Conservation (phyloP, 2,113 vertebrate species). For the Chlamydotis undulata region DNA sequence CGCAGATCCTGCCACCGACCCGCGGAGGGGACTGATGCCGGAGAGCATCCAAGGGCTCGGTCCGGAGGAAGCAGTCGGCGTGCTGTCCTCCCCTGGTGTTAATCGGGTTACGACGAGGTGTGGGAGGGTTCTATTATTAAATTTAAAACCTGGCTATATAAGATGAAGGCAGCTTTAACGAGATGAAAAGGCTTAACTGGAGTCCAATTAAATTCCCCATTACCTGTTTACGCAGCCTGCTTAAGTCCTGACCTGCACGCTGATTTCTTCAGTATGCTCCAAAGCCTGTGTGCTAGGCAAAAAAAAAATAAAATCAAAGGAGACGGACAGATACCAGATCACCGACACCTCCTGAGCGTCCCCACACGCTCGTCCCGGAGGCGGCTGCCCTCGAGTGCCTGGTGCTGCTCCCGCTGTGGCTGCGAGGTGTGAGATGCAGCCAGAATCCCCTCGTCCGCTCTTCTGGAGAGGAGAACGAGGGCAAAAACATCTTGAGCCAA, state of each 20-base stretch:
- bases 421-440: not conserved
- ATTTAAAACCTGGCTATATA: slow-evolving; percentile 70
- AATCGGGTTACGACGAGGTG: slow-evolving; percentile 72
- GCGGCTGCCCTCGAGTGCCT: not conserved
- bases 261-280: slow-evolving; percentile 57
- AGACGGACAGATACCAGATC: not conserved
- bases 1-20: not conserved
- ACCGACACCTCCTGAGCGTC: not conserved
- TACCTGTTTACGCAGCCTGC: slow-evolving; percentile 80
- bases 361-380: fast-evolving
- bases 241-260: slow-evolving; percentile 72
- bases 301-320: slow-evolving; percentile 23
- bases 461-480: not conserved
- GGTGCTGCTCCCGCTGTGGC: not conserved
- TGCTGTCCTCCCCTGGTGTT: slow-evolving; percentile 14
- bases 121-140: slow-evolving; percentile 73
- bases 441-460: fast-evolving
- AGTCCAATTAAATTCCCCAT: slow-evolving; percentile 79
- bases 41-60: slow-evolving; percentile 9
- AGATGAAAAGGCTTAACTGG: slow-evolving; percentile 84
- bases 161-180: slow-evolving; percentile 78
- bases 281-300: slow-evolving; percentile 11
- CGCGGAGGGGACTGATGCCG: not conserved
- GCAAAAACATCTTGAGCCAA: not conserved
- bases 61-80: not conserved